Evolutionary conservation across 1,140 invertebrate genomes (phyloP).

Genomic region (Colletes gigas): DNA sequence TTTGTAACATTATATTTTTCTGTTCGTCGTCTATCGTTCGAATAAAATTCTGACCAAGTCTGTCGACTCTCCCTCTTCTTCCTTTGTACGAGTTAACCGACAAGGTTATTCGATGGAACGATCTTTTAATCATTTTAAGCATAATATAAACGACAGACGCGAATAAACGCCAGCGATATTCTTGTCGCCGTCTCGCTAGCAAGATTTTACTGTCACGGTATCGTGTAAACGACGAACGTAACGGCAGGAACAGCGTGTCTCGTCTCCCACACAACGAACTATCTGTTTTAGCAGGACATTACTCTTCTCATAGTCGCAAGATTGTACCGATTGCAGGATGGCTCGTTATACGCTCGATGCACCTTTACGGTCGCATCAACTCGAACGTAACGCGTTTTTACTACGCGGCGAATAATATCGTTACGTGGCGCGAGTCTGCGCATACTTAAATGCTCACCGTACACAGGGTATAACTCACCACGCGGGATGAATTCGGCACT

Average conservation of each 20-base stretch:
- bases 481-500: too few relatives aligned
- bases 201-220: slow-evolving; percentile 41
- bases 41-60: too few relatives aligned
- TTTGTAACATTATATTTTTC: too few relatives aligned
- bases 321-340: slow-evolving; percentile 24
- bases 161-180: not conserved
- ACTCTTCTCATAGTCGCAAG: slow-evolving; percentile 19
- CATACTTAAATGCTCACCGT: slow-evolving; percentile 15
- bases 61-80: too few relatives aligned
- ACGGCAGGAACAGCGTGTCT: slow-evolving; percentile 24
- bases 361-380: slow-evolving; percentile 31
- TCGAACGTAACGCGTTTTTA: slow-evolving; percentile 33
- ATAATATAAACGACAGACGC: not conserved
- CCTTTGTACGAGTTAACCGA: too few relatives aligned
- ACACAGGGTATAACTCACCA: not conserved
- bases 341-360: slow-evolving; percentile 29
- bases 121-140: not conserved
- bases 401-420: slow-evolving; percentile 43
- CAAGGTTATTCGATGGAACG: not conserved
- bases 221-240: slow-evolving; percentile 37
- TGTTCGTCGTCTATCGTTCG: too few relatives aligned
- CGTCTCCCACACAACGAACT: not conserved
- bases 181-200: not conserved
- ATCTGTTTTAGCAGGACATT: slow-evolving; percentile 19
- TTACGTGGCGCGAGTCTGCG: not conserved